phyloP scores from a whole-genome alignment of 2,888 invertebrate genomes.

The Podotricha telesiphe region DNA sequence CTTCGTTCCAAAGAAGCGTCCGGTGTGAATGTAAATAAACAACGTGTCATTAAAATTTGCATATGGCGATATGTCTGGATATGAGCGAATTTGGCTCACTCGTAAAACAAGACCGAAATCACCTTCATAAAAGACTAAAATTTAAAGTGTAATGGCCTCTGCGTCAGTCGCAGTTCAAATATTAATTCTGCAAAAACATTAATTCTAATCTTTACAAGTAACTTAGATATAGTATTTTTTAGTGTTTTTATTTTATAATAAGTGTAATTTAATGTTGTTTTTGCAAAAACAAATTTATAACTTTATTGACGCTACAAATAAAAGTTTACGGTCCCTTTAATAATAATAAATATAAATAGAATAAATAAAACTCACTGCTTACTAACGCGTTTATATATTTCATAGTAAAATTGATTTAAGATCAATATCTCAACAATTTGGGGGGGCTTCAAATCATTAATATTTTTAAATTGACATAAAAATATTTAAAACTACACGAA shows the following conservation, averaged over 20 bases:
- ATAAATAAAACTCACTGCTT: constrained; percentile 7
- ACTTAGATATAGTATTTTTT: neutral
- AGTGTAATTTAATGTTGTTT: neutral
- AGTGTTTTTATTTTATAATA: constrained; percentile 6
- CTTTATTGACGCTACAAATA: too few relatives aligned
- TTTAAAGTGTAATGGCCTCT: constrained; percentile 56
- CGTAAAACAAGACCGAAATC: constrained; percentile 58
- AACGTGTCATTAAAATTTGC: constrained; percentile 68
- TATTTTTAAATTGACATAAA: too few relatives aligned
- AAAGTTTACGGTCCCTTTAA: too few relatives aligned
- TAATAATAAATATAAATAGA: neutral
- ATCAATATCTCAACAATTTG: constrained; percentile 40
- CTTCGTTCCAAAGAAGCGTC: constrained; percentile 52
- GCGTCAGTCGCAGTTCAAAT: constrained; percentile 20
- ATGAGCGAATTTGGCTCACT: constrained; percentile 55
- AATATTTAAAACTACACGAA: too few relatives aligned
- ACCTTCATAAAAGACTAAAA: constrained; percentile 55
- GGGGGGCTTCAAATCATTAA: constrained; percentile 42
- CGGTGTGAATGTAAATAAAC: constrained; percentile 63
- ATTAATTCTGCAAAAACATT: constrained; percentile 10
- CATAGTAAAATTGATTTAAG: constrained; percentile 36
- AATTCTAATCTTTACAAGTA: neutral
- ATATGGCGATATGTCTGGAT: constrained; percentile 66
- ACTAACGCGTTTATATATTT: constrained; percentile 20
- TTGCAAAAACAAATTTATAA: neutral